Conservation (phyloP, 2,888 invertebrate genomes). For the Apamea monoglypha region DNA sequence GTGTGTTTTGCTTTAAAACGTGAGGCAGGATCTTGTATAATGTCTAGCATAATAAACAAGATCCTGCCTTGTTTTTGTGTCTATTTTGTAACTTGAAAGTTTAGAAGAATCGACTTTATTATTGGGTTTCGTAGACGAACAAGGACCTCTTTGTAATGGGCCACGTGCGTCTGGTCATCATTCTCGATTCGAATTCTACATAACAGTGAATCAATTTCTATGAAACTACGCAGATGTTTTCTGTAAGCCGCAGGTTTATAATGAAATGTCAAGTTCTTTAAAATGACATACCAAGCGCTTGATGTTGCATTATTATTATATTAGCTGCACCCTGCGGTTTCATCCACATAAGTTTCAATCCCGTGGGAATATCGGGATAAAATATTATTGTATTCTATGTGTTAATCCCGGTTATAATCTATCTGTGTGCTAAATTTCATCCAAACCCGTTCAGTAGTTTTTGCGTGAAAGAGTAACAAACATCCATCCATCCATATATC, state of each 20-base stretch:
- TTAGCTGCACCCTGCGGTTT: no score
- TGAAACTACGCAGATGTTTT: background rate
- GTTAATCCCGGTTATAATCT: no score
- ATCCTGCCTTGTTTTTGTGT: constrained; percentile 23
- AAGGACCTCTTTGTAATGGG: background rate
- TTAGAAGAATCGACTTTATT: background rate
- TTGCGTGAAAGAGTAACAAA: no score
- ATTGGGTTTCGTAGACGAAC: background rate
- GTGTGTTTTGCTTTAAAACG: constrained; percentile 42
- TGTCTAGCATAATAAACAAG: no score
- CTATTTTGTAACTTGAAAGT: background rate
- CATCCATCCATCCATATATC: no score
- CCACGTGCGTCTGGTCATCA: background rate
- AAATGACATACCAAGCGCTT: background rate
- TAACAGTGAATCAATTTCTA: background rate
- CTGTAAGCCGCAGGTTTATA: background rate
- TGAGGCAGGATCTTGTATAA: constrained; percentile 22
- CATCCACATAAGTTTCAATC: no score
- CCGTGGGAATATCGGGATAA: no score
- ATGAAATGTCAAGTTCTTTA: background rate
- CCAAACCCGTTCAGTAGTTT: no score
- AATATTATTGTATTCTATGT: no score
- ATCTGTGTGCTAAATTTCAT: no score
- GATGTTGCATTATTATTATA: background rate
- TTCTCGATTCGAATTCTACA: background rate